Percentiles rank a stretch among this genome's conserved stretches.
Evolutionary conservation across 2,797 vertebrate species (phyloP).

Genomic region (Chiloscyllium punctatum): DNA sequence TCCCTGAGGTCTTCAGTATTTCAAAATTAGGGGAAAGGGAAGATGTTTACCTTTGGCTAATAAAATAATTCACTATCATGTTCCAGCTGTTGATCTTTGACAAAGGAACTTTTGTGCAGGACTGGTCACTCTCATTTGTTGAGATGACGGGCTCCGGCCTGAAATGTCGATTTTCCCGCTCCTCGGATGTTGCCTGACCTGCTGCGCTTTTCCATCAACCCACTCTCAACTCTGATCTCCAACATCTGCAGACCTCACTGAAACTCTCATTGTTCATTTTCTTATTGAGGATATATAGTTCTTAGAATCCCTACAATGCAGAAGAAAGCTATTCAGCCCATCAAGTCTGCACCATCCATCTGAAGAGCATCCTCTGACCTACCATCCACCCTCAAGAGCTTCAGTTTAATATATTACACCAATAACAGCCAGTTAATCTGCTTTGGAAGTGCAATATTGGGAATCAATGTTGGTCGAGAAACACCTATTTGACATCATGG

Average conservation of each 20-base stretch:
- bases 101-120: not conserved
- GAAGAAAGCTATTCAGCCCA: too few species aligned
- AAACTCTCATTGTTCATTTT: too few species aligned
- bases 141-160: too few species aligned
- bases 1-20: not conserved
- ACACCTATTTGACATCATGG: not conserved
- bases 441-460: not conserved
- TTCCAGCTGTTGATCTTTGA: not conserved
- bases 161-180: too few species aligned
- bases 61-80: not conserved
- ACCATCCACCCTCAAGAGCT: not conserved
- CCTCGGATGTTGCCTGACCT: too few species aligned
- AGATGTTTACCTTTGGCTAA: not conserved
- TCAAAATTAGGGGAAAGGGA: not conserved
- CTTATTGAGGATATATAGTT: not conserved
- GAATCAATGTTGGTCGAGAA: not conserved
- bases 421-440: not conserved
- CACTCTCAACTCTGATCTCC: too few species aligned
- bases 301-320: too few species aligned
- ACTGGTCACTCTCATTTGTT: not conserved
- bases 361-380: too few species aligned
- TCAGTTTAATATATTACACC: not conserved
- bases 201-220: too few species aligned
- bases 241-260: too few species aligned
- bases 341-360: too few species aligned